A percentile compares a stretch with the other conserved stretches of the same genome.
Evolutionary conservation across 1,140 invertebrate species (phyloP).

Genomic region (Eriocheir sinensis): DNA sequence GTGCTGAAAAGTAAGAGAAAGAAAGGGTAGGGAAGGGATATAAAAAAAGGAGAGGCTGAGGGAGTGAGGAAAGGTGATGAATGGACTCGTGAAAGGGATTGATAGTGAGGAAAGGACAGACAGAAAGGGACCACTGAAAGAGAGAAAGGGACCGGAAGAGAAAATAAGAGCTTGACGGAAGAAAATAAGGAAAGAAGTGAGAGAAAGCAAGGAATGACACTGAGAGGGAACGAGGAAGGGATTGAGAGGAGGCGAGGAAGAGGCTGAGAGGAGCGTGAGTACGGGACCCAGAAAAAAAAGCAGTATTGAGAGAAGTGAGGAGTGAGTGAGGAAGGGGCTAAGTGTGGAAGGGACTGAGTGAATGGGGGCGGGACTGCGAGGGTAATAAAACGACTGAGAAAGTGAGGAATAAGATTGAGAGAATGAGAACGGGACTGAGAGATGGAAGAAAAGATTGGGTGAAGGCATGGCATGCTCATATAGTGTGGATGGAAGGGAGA

Average conservation of each 20-base stretch:
- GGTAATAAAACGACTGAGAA: too few relatives aligned
- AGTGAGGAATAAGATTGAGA: too few relatives aligned
- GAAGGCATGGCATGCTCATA: too few relatives aligned
- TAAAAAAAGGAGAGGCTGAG: background rate
- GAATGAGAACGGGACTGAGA: too few relatives aligned
- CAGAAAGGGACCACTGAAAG: background rate
- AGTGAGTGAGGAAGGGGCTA: background rate
- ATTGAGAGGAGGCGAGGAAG: background rate
- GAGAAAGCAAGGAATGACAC: background rate
- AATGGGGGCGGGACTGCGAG: too few relatives aligned
- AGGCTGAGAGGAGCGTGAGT: background rate
- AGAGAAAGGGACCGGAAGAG: background rate
- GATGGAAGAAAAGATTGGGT: too few relatives aligned
- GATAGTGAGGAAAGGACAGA: background rate
- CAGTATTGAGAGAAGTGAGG: background rate
- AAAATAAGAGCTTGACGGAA: background rate
- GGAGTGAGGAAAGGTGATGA: background rate
- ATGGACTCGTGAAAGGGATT: background rate
- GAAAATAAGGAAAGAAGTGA: background rate
- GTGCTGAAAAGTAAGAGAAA: background rate
- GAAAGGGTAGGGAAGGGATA: background rate
- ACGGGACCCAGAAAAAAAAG: background rate
- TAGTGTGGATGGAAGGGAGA: too few relatives aligned
- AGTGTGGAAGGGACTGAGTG: background rate
- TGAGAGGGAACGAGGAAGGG: background rate